phyloP scores from a whole-genome alignment of 2,888 invertebrate genomes.

The Habroteleia sp. region DNA sequence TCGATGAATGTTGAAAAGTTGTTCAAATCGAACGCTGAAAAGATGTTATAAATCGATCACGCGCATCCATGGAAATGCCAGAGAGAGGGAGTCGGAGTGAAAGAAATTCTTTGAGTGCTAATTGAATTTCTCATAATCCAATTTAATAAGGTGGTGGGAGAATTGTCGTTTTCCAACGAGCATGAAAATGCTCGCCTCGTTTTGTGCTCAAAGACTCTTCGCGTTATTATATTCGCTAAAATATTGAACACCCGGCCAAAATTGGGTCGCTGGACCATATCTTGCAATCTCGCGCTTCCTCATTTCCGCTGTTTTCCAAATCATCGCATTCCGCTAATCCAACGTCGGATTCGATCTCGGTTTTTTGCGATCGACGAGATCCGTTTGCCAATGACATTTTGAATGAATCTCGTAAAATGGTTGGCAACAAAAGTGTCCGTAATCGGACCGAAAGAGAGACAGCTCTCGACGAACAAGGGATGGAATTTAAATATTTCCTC shows the following conservation, averaged over 20 bases:
- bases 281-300: too few relatives aligned
- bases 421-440: neutral
- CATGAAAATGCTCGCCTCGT: conserved; percentile 11
- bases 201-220: neutral
- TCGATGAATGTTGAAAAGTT: neutral
- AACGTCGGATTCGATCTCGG: too few relatives aligned
- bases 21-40: conserved; percentile 43
- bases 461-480: conserved; percentile 2
- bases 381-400: conserved; percentile 4
- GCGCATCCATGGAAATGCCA: conserved; percentile 71
- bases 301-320: too few relatives aligned
- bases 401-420: neutral
- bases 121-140: conserved; percentile 77
- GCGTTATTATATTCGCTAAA: too few relatives aligned
- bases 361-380: neutral
- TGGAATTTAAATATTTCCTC: conserved; percentile 21
- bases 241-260: too few relatives aligned
- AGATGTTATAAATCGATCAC: conserved; percentile 59
- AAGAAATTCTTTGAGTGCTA: conserved; percentile 74
- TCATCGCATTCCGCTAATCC: too few relatives aligned
- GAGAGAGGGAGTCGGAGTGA: conserved; percentile 34
- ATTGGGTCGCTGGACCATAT: too few relatives aligned
- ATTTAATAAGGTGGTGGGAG: conserved; percentile 69
- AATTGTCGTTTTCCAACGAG: conserved; percentile 32
- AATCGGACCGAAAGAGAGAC: conserved; percentile 7